Conservation (phyloP, 2,113 vertebrate species). For the Orthonyx spaldingii region DNA sequence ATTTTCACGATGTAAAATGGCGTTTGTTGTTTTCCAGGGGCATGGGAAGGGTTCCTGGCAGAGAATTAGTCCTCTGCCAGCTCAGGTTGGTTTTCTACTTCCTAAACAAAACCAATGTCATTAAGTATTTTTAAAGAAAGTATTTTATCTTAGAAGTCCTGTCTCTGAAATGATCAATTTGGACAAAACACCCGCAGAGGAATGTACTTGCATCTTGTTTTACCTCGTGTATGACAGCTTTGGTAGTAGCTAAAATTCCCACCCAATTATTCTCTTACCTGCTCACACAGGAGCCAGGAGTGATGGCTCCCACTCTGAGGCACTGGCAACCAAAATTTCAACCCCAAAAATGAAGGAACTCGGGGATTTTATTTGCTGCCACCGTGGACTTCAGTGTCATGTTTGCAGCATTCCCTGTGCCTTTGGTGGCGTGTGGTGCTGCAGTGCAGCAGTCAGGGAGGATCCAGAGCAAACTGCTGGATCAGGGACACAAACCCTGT, state of each 20-base stretch:
- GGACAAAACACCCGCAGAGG: neutral
- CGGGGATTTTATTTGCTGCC: neutral
- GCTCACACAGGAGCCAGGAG: neutral
- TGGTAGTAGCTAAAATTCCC: neutral
- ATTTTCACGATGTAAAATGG: neutral
- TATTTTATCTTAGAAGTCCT: neutral
- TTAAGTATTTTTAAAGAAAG: neutral
- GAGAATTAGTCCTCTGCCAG: neutral
- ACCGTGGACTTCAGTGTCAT: neutral
- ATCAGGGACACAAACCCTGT: neutral
- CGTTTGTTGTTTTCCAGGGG: neutral
- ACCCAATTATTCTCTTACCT: neutral
- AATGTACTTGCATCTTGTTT: neutral
- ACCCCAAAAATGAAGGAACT: neutral
- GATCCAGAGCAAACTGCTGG: neutral
- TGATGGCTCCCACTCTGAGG: neutral
- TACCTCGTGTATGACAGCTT: neutral
- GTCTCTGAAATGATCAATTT: neutral
- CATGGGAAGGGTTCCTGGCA: neutral
- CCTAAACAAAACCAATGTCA: neutral
- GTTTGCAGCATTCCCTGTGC: neutral
- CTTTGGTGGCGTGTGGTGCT: neutral
- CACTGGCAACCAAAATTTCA: neutral
- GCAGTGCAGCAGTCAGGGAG: slow-evolving; percentile 33
- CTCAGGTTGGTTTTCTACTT: neutral